These are phyloP conservation scores for Coregonus suidteri DNA, from an alignment of 2,797 vertebrate genomes.

Conservation along the genomic window DNA sequence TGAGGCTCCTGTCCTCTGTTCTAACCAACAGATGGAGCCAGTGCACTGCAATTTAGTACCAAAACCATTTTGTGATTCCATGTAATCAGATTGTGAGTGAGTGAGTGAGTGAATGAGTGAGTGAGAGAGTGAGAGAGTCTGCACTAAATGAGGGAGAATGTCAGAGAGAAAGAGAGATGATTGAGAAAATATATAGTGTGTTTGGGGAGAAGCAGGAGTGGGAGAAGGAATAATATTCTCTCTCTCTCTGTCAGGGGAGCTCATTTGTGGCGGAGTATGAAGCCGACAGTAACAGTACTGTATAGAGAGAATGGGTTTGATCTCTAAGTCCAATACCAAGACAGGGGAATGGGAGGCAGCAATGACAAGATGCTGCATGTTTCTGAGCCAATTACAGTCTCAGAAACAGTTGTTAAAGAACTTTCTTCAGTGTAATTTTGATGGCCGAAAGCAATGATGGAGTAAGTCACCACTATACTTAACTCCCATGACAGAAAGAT, in stretches of 20 bases:
- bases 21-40: constrained; percentile 67
- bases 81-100: neutral
- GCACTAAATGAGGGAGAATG: neutral
- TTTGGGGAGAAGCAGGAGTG: neutral
- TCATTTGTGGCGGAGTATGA: constrained; percentile 43
- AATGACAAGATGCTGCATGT: neutral
- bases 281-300: constrained; percentile 26
- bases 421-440: constrained; percentile 14
- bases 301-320: constrained; percentile 35
- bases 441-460: constrained; percentile 25
- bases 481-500: neutral
- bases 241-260: constrained; percentile 30
- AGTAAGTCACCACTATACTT: neutral
- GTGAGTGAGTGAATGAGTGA: neutral
- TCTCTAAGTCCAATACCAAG: constrained; percentile 28
- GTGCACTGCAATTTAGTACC: constrained; percentile 32
- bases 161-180: constrained; percentile 6
- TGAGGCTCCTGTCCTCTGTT: constrained; percentile 12
- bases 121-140: neutral
- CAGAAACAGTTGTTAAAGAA: constrained; percentile 14
- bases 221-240: constrained; percentile 28
- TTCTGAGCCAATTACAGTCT: neutral
- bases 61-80: neutral
- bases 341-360: neutral
- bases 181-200: neutral